These are phyloP conservation scores for Muscicapa comitata DNA, from an alignment of 2,797 vertebrate genomes.

Conservation along the genomic window DNA sequence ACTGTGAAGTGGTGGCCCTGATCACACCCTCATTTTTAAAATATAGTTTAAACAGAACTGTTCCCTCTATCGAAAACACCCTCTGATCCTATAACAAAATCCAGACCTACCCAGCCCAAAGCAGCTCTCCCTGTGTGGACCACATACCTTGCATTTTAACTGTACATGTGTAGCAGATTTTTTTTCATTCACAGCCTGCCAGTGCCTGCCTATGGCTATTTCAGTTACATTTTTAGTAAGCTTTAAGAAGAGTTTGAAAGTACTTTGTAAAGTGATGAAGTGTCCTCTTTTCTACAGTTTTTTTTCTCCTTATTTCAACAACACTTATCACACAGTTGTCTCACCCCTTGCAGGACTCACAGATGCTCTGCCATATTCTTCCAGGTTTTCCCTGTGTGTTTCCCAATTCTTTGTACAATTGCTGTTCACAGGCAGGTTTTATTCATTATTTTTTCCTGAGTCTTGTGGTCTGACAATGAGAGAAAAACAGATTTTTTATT, in stretches of 20 bases:
- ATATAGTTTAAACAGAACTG: neutral
- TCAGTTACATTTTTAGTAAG: neutral
- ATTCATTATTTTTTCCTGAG: neutral
- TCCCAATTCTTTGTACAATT: fast-evolving
- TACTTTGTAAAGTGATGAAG: neutral
- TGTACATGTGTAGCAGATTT: fast-evolving
- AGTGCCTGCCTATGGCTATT: neutral
- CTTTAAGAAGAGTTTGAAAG: neutral
- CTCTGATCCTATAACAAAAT: neutral
- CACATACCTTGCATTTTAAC: neutral
- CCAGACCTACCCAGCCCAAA: neutral
- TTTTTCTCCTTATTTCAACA: neutral
- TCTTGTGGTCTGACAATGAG: neutral
- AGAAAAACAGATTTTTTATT: neutral
- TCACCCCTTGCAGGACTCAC: neutral
- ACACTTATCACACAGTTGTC: neutral
- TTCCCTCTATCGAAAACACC: neutral
- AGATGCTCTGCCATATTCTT: neutral
- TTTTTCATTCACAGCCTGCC: neutral
- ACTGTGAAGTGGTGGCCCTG: neutral
- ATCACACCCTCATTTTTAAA: neutral
- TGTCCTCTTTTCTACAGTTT: neutral
- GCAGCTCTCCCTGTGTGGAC: neutral
- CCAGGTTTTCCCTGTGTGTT: neutral
- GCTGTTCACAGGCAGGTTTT: neutral